Base-by-base conservation (phyloP, 2,888 invertebrate species). In the Meandrusa payeni region DNA sequence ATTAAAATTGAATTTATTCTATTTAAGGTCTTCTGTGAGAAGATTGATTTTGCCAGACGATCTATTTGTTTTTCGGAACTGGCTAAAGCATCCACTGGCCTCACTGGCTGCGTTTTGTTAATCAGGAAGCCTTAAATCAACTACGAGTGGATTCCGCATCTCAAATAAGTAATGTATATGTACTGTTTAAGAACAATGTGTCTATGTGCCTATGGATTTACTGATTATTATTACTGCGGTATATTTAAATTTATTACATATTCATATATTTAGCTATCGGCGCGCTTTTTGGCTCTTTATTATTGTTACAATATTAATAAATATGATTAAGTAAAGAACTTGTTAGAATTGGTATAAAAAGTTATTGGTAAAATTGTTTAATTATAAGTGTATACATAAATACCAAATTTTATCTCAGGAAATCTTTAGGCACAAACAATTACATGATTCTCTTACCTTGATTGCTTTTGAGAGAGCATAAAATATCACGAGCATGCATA, bases 61-160 rank as follows among this genome's bases (percentile, higher is more conserved):
- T 93, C 94, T 2, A 89, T 96, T 41, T 91, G 92, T 57, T 92
- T 95, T 65, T 93, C 93, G 1, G 95, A 97, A 76, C 86, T 97
- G 55, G 90, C 93, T 24, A 94, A 94, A 80, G 90, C 93, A 31
- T 93, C 93, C 31, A 93, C 93, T 45, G 94, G 95, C 29, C 86
- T 97, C 48, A 93, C 93, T 45, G 95, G 96, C 28, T 93, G 94
- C 69, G 95, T 95, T 65, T 83, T 97, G 47, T 86, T 97, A 64
- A 91, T 97, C 49, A 74, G 71, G 46, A 72, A 73, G 45, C 47
- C 59, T 31, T 69, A 68, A 63, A 10, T n/a, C 12, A 2, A n/a
- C n/a, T 11, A 11, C n/a, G 19, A 12, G 19, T n/a, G 19, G n/a
- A 11, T 32, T 29, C 24, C 2, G 1, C n/a, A 13, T 26, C 2